Conservation (phyloP, 1,140 invertebrate species). For the Nasonia giraulti region DNA sequence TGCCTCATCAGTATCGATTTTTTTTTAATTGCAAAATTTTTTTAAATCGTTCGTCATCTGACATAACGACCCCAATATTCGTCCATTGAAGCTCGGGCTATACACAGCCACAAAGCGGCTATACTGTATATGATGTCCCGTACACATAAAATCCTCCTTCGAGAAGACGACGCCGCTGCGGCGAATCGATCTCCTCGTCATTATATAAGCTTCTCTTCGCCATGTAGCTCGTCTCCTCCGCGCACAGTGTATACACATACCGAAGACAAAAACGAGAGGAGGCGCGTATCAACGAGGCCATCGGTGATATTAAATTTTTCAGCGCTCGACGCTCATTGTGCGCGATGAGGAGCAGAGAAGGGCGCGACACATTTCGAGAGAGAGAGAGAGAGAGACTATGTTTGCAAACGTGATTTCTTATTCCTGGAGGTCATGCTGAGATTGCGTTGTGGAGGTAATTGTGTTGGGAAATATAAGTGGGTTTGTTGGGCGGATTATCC, state of each 20-base stretch:
- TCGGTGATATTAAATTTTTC: slow-evolving; percentile 35
- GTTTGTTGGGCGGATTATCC: no score
- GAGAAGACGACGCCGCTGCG: not conserved
- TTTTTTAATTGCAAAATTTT: no score
- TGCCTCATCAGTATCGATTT: not conserved
- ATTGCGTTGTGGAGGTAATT: no score
- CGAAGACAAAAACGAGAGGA: not conserved
- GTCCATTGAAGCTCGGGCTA: no score
- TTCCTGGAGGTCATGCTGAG: not conserved
- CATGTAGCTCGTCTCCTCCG: not conserved
- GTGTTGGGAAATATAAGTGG: no score
- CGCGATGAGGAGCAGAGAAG: not conserved
- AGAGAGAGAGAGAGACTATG: not conserved
- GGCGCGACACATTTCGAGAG: not conserved
- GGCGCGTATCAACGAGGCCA: slow-evolving; percentile 27
- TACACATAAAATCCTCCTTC: not conserved
- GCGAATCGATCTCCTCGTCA: slow-evolving; percentile 1
- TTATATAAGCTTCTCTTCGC: not conserved
- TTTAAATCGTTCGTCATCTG: not conserved
- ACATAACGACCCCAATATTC: not conserved
- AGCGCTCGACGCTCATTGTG: slow-evolving; percentile 8
- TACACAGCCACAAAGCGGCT: not conserved
- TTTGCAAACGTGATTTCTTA: not conserved
- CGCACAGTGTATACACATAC: not conserved
- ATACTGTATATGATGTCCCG: not conserved